phyloP scores from a whole-genome alignment of 2,797 vertebrate species.

The Hypotaenidia philippensis region DNA sequence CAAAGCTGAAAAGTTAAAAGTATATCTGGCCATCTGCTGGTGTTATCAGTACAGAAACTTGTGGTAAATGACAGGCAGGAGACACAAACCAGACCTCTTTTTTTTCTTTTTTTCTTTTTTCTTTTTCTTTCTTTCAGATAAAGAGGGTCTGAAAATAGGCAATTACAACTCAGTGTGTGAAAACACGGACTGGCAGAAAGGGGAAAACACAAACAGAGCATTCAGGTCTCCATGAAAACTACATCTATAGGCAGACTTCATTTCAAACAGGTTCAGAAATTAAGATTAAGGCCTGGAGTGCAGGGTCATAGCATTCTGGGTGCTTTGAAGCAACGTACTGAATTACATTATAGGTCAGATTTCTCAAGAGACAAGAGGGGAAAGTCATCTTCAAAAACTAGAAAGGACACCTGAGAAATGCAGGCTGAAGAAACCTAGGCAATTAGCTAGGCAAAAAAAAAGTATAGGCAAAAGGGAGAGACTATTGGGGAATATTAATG shows the following conservation, averaged over 20 bases:
- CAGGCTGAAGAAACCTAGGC: background rate
- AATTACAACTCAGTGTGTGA: background rate
- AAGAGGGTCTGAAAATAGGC: background rate
- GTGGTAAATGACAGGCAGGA: background rate
- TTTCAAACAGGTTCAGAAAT: background rate
- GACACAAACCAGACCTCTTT: background rate
- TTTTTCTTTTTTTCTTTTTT: background rate
- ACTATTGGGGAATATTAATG: background rate
- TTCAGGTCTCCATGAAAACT: background rate
- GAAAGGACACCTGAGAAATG: background rate
- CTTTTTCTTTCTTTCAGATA: background rate
- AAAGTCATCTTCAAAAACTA: background rate
- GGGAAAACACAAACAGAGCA: background rate
- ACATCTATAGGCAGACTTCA: background rate
- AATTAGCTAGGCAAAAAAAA: background rate
- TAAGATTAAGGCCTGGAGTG: background rate
- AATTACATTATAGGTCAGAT: background rate
- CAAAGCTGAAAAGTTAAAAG: slow-evolving; percentile 25
- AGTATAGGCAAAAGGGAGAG: background rate
- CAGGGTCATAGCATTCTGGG: background rate
- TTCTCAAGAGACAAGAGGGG: background rate
- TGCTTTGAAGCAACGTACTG: background rate
- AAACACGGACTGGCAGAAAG: background rate
- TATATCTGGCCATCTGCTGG: slow-evolving; percentile 9
- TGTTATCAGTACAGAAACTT: background rate